A percentile compares a stretch with the other conserved stretches of the same genome.
Evolutionary conservation across 1,140 invertebrate genomes (phyloP).

Genomic region (Temnothorax longispinosus): DNA sequence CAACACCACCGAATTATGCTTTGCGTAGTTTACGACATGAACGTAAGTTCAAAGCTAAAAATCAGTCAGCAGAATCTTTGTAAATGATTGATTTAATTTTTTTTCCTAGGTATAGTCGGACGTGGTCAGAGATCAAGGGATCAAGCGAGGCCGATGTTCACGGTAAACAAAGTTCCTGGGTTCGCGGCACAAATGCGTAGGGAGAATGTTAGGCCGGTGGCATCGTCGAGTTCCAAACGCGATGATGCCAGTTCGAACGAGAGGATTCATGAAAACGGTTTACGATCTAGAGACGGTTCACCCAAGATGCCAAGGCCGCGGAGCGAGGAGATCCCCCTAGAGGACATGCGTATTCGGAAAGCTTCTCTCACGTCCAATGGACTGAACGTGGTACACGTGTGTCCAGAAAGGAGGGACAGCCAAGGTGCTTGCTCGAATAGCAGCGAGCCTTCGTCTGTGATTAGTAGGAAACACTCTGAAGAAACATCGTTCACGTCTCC

Average conservation of each 20-base stretch:
- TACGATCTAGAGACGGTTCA: conserved; percentile 89
- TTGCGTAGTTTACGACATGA: conserved; percentile 80
- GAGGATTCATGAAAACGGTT: conserved; percentile 76
- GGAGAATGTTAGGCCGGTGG: conserved; percentile 82
- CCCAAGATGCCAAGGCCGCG: conserved; percentile 90
- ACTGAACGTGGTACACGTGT: conserved; percentile 59
- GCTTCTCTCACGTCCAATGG: conserved; percentile 77
- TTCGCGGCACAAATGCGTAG: conserved; percentile 89
- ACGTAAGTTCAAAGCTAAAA: conserved; percentile 73
- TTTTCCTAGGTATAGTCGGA: conserved; percentile 78
- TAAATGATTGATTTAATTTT: neutral
- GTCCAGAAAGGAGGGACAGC: conserved; percentile 66
- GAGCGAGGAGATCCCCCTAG: conserved; percentile 94
- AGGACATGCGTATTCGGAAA: conserved; percentile 89
- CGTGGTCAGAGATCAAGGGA: conserved; percentile 86
- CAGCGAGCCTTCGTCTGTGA: conserved; percentile 61
- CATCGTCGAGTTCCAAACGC: conserved; percentile 75
- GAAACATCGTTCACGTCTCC: conserved; percentile 91
- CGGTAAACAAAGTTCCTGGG: conserved; percentile 88
- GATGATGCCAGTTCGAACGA: conserved; percentile 79
- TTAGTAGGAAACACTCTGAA: conserved; percentile 85
- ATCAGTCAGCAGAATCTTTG: neutral
- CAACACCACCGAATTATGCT: conserved; percentile 86
- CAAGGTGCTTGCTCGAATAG: conserved; percentile 75
- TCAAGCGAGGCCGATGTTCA: conserved; percentile 87